phyloP scores from a whole-genome alignment of 1,140 invertebrate species.

The Pemphigus obesinymphae region DNA sequence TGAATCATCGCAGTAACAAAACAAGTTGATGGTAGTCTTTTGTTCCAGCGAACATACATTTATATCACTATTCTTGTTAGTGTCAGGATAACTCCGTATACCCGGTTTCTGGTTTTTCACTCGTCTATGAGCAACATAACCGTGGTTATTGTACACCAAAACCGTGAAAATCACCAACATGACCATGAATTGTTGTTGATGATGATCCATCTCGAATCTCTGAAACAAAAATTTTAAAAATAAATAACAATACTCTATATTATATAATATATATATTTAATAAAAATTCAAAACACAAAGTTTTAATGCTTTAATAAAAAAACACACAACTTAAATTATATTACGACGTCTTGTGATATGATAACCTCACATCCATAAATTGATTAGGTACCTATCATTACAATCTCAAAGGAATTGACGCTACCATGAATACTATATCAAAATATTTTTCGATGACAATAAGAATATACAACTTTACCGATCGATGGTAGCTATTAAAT shows the following conservation, averaged over 20 bases:
- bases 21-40: slow-evolving; percentile 50
- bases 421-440: no score
- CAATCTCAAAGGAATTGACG: no score
- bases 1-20: slow-evolving; percentile 53
- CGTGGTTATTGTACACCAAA: background rate
- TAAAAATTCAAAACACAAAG: no score
- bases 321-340: no score
- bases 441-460: background rate
- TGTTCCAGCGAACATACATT: slow-evolving; percentile 54
- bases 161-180: background rate
- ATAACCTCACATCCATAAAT: no score
- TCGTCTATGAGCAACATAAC: background rate
- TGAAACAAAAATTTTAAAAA: background rate
- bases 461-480: background rate
- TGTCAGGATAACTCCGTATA: background rate
- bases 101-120: background rate
- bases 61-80: background rate
- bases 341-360: no score
- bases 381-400: no score
- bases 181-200: background rate
- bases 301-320: no score
- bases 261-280: no score
- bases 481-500: background rate
- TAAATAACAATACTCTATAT: no score
- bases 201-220: background rate